phyloP scores from a whole-genome alignment of 92 coral and sea anemone genomes.

The Actinernus sp. region DNA sequence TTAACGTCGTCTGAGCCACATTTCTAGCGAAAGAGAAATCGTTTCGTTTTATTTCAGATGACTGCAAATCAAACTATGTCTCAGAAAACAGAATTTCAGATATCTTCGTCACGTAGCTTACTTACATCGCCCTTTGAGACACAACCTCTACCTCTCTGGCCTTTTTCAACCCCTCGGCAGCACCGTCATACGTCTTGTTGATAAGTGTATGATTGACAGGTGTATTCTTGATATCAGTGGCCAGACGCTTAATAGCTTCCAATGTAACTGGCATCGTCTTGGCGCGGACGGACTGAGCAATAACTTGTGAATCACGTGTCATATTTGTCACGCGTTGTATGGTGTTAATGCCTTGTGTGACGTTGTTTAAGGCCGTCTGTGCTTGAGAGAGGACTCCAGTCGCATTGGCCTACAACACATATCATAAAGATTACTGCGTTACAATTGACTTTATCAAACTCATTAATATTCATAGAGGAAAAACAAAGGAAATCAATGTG shows the following conservation, averaged over 20 bases:
- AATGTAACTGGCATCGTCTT: constrained; percentile 80
- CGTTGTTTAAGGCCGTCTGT: constrained; percentile 69
- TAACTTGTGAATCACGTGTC: constrained; percentile 77
- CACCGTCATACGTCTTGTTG: constrained; percentile 79
- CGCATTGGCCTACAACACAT: constrained; percentile 72
- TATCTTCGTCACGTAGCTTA: too few species aligned
- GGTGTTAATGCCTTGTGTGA: constrained; percentile 69
- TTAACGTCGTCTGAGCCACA: constrained; percentile 75
- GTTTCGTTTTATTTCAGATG: not conserved
- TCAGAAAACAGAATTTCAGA: too few species aligned
- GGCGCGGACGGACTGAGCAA: constrained; percentile 73
- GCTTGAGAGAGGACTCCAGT: constrained; percentile 74
- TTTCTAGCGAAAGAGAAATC: constrained; percentile 35
- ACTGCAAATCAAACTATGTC: too few species aligned
- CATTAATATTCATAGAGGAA: too few species aligned
- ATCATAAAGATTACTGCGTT: too few species aligned
- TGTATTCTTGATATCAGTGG: constrained; percentile 73
- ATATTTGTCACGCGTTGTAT: constrained; percentile 68
- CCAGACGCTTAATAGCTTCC: constrained; percentile 74
- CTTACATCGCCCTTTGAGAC: constrained; percentile 91
- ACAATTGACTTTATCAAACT: too few species aligned
- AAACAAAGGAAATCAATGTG: too few species aligned
- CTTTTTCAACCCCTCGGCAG: constrained; percentile 80
- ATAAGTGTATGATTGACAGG: constrained; percentile 73
- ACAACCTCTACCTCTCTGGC: constrained; percentile 80